Conservation (phyloP, 2,797 vertebrate genomes). For the Acrossocheilus fasciatus region DNA sequence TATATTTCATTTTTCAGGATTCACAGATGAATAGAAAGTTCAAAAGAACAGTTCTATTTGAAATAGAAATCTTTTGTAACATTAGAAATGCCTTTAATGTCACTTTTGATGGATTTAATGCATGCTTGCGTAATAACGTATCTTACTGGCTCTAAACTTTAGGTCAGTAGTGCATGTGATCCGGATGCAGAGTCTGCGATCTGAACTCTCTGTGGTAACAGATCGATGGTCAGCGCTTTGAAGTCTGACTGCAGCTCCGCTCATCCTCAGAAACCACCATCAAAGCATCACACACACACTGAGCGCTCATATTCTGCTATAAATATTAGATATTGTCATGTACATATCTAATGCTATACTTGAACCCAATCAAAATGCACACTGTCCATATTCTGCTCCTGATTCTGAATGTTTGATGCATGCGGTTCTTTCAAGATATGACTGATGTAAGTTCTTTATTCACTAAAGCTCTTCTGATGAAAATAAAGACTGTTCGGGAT, state of each 20-base stretch:
- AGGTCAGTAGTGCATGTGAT: background rate
- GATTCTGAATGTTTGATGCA: background rate
- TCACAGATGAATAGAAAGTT: background rate
- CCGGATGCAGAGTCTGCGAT: background rate
- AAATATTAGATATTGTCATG: conserved; percentile 65
- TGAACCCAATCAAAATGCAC: background rate
- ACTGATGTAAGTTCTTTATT: background rate
- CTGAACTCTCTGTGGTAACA: conserved; percentile 64
- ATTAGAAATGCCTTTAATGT: background rate
- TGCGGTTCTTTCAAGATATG: background rate
- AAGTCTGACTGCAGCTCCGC: conserved; percentile 61
- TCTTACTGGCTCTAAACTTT: background rate
- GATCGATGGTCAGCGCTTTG: conserved; percentile 67
- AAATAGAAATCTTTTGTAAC: background rate
- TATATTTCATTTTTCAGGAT: background rate
- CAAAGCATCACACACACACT: conserved; percentile 68
- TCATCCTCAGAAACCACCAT: conserved; percentile 61
- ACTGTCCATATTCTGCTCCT: background rate
- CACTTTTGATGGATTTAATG: background rate
- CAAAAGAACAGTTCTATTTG: background rate
- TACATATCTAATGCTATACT: conserved; percentile 67
- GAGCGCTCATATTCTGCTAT: conserved; percentile 66
- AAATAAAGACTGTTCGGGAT: background rate
- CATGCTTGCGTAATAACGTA: background rate
- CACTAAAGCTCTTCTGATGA: background rate